Percentiles rank a stretch among this genome's conserved stretches.
Evolutionary conservation across 1,140 invertebrate genomes (phyloP).

Genomic region (Drosophila mauritiana): DNA sequence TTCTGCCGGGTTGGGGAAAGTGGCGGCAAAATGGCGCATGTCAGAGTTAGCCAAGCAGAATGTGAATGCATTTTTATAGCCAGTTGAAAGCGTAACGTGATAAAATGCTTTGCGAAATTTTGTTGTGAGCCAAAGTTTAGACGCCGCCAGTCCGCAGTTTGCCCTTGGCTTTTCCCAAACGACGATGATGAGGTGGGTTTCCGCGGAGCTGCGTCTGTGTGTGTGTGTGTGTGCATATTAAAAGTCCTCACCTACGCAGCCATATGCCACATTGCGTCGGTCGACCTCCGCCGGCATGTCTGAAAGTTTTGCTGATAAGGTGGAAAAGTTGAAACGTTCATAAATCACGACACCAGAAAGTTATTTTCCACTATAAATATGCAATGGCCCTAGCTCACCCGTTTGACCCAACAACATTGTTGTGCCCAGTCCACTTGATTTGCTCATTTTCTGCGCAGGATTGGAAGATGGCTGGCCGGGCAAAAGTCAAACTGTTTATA

Average conservation of each 20-base stretch:
- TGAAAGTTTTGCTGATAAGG: conserved; percentile 79
- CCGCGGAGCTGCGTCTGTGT: background rate
- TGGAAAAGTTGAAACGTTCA: conserved; percentile 80
- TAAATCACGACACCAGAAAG: conserved; percentile 81
- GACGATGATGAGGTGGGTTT: background rate
- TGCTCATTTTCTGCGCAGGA: conserved; percentile 25
- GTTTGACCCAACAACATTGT: conserved; percentile 46
- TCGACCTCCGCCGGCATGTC: conserved; percentile 11
- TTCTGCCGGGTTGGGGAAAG: background rate
- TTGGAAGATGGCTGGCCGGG: background rate
- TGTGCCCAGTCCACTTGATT: conserved; percentile 57
- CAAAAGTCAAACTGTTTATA: conserved; percentile 62
- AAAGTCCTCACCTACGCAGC: conserved; percentile 63
- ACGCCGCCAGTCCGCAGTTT: conserved; percentile 70
- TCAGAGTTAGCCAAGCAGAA: conserved; percentile 46
- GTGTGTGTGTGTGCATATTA: conserved; percentile 57
- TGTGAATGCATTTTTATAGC: conserved; percentile 76
- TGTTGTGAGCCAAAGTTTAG: conserved; percentile 71
- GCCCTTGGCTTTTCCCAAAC: conserved; percentile 52
- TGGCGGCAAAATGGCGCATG: conserved; percentile 53
- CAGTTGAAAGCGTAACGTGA: conserved; percentile 80
- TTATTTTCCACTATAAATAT: conserved; percentile 78
- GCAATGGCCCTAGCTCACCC: conserved; percentile 31
- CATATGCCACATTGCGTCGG: conserved; percentile 47
- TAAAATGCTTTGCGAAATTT: conserved; percentile 75